Evolutionary conservation across 2,113 vertebrate genomes (phyloP), one percentile per base, ranked within the genome.

Genomic region (Indicator indicator): DNA sequence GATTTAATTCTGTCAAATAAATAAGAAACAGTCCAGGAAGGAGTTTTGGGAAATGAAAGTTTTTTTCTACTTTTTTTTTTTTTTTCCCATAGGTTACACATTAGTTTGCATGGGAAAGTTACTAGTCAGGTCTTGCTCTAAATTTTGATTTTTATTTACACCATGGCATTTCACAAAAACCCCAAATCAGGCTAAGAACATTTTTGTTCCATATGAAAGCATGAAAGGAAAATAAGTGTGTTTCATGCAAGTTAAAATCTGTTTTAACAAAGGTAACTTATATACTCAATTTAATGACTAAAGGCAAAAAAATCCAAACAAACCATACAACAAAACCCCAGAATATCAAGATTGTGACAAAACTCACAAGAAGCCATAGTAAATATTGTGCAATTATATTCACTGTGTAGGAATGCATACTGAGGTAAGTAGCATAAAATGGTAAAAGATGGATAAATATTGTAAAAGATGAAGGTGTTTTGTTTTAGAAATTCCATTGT

Each of bases 291-390:
- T 67, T 0, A 55, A 30, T 33, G 26, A 60, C 11, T 16, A 65
- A 46, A 88, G 11, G 32, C 11, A 23, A 2, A 27, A 56, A 68
- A 52, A 7, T 36, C 63, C 3, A 28, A 6, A 16, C 3, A 55
- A 15, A 40, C 17, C 28, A 9, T 9, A 17, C 16, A 20, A 84
- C 82, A 62, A 0, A 9, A 23, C 3, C n/a, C 0, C 40, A 73
- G 52, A 85, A 56, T 15, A 4, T 21, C 36, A 17, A 73, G 8
- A n/a, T 8, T n/a, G 67, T 10, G 6, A 24, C 67, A 50, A 6
- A 64, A 56, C 4, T 64, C 12, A 26, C 9, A 62, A 56, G n/a
- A 75, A 54, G 24, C 50, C 42, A 30, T 36, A 40, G 50, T 3
- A 62, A 63, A 77, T 11, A 27, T 80, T 10, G 40, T 1, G 3